Evolutionary conservation across 2,888 invertebrate species (phyloP), one percentile per base, ranked within the genome.

Genomic region (Baccha elongata): DNA sequence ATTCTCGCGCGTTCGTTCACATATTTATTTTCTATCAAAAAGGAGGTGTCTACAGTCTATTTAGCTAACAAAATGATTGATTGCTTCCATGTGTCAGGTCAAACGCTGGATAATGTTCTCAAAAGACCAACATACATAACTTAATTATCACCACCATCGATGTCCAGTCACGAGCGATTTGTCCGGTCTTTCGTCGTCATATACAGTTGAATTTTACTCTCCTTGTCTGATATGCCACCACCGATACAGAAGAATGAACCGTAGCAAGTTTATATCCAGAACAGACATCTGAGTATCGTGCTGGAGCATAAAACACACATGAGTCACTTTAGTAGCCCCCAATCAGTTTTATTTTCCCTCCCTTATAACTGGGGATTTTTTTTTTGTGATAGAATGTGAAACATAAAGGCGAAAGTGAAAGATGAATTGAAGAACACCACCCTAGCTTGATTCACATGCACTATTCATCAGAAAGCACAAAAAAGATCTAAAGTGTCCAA

Each of bases 71-170:
- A 52, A 32, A 65, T 81, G 81, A 76, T 81, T 81, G 81, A 81
- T 81, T 23, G 71, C 71, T 21, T 46, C 35, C 65, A 65, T 62
- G 67, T 62, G 75, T 40, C 71, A 48, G 75, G 75, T 76, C 81
- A 81, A 75, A 60, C 60, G 52, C 60, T 62, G 74, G 60, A 75
- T 81, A 81, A 73, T 78, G 78, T 65, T 37, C 44, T 46, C 48
- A 26, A 76, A 76, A 72, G 52, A 40, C 37, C 67, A 67, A 44
- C 71, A 58, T 37, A 74, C 76, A 83, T 73, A 67, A 72, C 72
- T 78, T 72, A 83, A 83, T 83, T 83, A 83, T 72, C 72, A 68
- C 83, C 62, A 53, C 60, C 69, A 35, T 60, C 75, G 65, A 81
- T 83, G 83, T 55, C 37, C 53, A 68, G 67, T 72, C 76, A 78